These are phyloP conservation scores for Melanotaenia boesemani DNA, from an alignment of 2,797 vertebrate species.

Conservation along the genomic window DNA sequence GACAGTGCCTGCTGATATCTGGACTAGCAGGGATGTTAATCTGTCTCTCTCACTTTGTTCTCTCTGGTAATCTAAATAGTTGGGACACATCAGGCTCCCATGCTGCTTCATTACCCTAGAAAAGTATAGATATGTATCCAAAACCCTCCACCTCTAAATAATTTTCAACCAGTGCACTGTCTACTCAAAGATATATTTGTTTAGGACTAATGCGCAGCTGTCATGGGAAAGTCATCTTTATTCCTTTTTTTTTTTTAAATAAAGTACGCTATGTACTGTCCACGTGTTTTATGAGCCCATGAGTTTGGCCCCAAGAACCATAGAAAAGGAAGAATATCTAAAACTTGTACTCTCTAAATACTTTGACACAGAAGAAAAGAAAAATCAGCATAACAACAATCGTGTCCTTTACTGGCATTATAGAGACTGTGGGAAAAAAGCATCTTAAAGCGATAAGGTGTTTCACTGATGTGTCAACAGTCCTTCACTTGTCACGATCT, in stretches of 20 bases:
- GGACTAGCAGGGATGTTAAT: neutral
- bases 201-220: neutral
- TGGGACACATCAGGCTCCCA: neutral
- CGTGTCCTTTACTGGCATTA: constrained; percentile 12
- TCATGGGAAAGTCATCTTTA: neutral
- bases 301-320: neutral
- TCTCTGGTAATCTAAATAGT: neutral
- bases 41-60: neutral
- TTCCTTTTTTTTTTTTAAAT: neutral
- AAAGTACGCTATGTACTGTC: neutral
- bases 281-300: neutral
- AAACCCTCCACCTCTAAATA: neutral
- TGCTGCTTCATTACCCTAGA: constrained; percentile 9
- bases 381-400: constrained; percentile 12
- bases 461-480: constrained; percentile 46
- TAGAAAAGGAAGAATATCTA: neutral
- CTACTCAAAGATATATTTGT: neutral
- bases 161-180: neutral
- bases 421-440: constrained; percentile 9
- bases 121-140: neutral
- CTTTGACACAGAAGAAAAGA: neutral
- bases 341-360: neutral
- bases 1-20: neutral
- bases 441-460: constrained; percentile 42
- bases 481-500: constrained; percentile 50